Evolutionary conservation across 1,140 invertebrate genomes (phyloP).

Genomic region (Hormaphis cornu): DNA sequence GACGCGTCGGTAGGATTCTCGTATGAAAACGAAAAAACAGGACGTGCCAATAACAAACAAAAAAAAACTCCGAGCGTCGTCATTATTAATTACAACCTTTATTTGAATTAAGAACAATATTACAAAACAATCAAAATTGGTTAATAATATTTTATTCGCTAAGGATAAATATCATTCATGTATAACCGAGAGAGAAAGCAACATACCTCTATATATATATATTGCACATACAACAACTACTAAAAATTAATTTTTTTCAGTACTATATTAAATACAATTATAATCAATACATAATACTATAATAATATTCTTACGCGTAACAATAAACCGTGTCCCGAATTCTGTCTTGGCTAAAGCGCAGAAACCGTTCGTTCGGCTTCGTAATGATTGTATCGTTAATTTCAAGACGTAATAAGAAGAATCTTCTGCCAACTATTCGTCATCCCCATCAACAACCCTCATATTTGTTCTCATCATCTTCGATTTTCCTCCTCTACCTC

Average conservation of each 20-base stretch:
- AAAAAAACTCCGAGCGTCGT: background rate
- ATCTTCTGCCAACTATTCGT: no score
- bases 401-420: no score
- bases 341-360: conserved; percentile 22
- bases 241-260: conserved; percentile 25
- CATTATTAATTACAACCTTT: conserved; percentile 32
- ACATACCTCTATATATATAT: conserved; percentile 31
- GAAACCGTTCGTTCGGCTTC: conserved; percentile 24
- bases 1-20: no score
- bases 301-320: conserved; percentile 4
- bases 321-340: background rate
- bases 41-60: no score
- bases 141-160: conserved; percentile 31
- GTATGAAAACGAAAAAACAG: no score
- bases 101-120: conserved; percentile 30
- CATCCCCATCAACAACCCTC: no score
- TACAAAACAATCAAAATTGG: conserved; percentile 32
- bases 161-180: conserved; percentile 27
- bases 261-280: conserved; percentile 25
- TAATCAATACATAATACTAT: conserved; percentile 25
- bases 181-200: conserved; percentile 30
- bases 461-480: no score
- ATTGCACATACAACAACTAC: conserved; percentile 31
- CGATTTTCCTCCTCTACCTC: no score
- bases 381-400: conserved; percentile 19